phyloP scores from a whole-genome alignment of 2,797 vertebrate species.

The Corythornis leucogaster region DNA sequence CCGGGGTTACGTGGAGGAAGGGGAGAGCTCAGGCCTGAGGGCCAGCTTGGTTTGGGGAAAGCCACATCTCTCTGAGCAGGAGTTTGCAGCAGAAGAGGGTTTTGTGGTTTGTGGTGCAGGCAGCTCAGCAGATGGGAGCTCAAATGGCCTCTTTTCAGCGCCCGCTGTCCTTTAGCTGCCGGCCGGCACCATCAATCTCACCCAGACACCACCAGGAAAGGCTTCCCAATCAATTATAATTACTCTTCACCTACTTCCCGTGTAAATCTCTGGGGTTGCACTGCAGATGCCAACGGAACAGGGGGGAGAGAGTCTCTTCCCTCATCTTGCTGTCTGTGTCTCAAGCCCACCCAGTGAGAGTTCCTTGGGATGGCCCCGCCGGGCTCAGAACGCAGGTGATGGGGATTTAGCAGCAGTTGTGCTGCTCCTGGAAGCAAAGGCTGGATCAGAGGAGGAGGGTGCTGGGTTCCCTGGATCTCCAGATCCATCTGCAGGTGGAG shows the following conservation, averaged over 20 bases:
- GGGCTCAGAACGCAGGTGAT: not conserved
- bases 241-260: constrained; percentile 73
- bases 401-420: not conserved
- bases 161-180: constrained; percentile 50
- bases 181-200: constrained; percentile 63
- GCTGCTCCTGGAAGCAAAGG: not conserved
- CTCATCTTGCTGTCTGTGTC: constrained; percentile 26
- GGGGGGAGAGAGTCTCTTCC: not conserved
- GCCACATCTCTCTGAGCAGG: not conserved
- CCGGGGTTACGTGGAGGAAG: not conserved
- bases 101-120: constrained; percentile 14
- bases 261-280: constrained; percentile 68
- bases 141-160: constrained; percentile 9
- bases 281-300: constrained; percentile 49
- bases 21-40: not conserved
- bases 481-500: not conserved
- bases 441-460: fast-evolving
- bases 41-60: not conserved
- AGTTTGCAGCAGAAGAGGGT: not conserved
- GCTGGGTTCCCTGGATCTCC: not conserved
- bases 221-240: constrained; percentile 78
- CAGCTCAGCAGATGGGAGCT: not conserved
- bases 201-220: constrained; percentile 69
- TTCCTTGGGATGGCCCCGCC: constrained; percentile 48
- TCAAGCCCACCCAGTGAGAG: constrained; percentile 16